Conservation (phyloP, 37 sponge, comb jelly and placozoan species). For the Oopsacas minuta region DNA sequence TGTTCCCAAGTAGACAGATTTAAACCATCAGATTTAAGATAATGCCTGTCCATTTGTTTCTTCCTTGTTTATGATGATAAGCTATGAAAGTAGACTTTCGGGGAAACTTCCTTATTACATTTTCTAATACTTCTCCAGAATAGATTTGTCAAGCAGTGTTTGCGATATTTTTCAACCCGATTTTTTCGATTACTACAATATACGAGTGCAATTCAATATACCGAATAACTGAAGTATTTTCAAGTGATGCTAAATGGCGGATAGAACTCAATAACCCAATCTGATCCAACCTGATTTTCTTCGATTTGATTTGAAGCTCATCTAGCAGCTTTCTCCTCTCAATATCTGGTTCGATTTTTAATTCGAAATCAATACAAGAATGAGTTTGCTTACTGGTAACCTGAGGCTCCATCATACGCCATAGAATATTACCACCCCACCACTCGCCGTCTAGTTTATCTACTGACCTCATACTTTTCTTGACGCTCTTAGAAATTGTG, state of each 20-base stretch:
- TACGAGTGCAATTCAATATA: background rate
- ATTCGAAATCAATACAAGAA: background rate
- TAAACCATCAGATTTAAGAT: background rate
- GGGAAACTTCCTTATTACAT: background rate
- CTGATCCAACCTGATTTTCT: background rate
- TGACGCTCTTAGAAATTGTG: background rate
- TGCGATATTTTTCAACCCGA: background rate
- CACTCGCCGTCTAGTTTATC: background rate
- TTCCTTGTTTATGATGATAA: background rate
- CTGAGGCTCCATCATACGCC: background rate
- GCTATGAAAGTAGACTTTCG: background rate
- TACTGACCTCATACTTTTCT: background rate
- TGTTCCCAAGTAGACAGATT: background rate
- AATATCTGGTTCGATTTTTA: background rate
- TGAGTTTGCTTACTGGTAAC: background rate
- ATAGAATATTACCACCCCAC: background rate
- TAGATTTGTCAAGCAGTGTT: slow-evolving; percentile 9
- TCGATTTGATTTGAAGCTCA: background rate
- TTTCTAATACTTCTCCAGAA: background rate
- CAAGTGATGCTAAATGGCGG: background rate
- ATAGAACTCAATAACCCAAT: background rate
- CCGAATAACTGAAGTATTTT: background rate
- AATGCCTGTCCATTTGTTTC: background rate
- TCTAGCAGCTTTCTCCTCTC: background rate
- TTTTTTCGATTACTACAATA: background rate